phyloP scores from a whole-genome alignment of 2,888 invertebrate species.

The Pseudococcus jackbeardsleyi region DNA sequence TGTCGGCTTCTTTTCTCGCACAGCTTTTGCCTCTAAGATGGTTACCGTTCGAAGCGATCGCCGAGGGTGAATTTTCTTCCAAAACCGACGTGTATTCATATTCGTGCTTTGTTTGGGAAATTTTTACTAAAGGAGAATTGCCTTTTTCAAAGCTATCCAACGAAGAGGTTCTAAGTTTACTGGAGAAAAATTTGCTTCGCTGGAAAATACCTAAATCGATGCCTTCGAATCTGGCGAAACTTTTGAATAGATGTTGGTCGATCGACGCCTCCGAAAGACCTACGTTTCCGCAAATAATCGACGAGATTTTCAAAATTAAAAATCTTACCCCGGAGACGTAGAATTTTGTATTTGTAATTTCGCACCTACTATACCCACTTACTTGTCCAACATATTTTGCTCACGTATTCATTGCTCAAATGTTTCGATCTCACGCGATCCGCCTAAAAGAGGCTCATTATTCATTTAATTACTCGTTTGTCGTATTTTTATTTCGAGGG shows the following conservation, averaged over 20 bases:
- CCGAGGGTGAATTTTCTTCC: conserved; percentile 91
- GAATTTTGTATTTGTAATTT: neutral
- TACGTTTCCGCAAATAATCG: conserved; percentile 76
- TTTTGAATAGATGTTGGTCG: conserved; percentile 78
- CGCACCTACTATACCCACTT: too few relatives aligned
- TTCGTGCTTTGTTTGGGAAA: conserved; percentile 91
- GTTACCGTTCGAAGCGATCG: conserved; percentile 89
- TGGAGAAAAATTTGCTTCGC: conserved; percentile 77
- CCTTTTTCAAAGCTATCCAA: conserved; percentile 84
- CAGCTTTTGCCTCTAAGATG: conserved; percentile 89
- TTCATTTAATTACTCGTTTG: neutral
- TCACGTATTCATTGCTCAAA: neutral
- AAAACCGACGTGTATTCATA: conserved; percentile 95
- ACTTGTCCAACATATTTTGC: neutral
- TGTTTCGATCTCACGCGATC: neutral
- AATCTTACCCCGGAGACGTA: neutral
- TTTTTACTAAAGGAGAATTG: conserved; percentile 83
- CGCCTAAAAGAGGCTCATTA: neutral
- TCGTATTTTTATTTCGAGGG: neutral
- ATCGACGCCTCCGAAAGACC: conserved; percentile 79
- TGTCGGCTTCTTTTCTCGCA: neutral
- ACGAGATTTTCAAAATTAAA: conserved; percentile 68
- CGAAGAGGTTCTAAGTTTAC: conserved; percentile 78
- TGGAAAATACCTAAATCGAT: conserved; percentile 79
- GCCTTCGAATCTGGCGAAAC: conserved; percentile 75